Base-by-base conservation (phyloP, 2,888 invertebrate genomes). In the Heliconius ismenius region DNA sequence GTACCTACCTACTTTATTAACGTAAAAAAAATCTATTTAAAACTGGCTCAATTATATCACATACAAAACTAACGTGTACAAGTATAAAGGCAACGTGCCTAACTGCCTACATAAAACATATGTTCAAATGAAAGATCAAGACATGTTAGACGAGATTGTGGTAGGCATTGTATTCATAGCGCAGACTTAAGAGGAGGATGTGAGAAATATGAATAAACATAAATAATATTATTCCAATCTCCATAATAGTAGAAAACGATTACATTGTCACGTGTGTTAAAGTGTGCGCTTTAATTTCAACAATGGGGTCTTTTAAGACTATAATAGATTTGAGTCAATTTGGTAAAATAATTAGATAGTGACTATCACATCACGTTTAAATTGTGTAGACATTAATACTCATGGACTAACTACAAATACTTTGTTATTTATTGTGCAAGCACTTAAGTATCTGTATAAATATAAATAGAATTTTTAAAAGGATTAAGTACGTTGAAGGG, bases 401-500 rank as follows among this genome's bases (percentile, higher is more conserved):
- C 21, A 43, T 43, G 24, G 7, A 67, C 13, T 39, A 21, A 58
- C 1, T 21, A 43, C 11, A 73, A 62, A 28, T 39, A 39, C 26
- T 26, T 43, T 62, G 10, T 39, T 21, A 39, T 62, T 73, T 21
- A 75, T 49, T 73, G 54, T 69, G 65, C 67, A 75, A 65, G 32
- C 65, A 39, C 24, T 54, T 69, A 28, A 28, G 28, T 28, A 69
- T 73, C n/a, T 65, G 13, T 24, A 58, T 70, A 64, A 32, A 43
- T 6, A 43, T 43, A 43, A 32, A 10, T 73, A 75, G 76, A 67
- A 68, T 54, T 76, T 49, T 69, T 78, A 90, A 90, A 85, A 85
- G 90, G 90, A 91, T 91, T 90, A 85, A 62, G n/a, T n/a, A 11
- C 79, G 80, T 85, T 87, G 86, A 84, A 83, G 81, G 90, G 90